Evolutionary conservation across 1,140 invertebrate species (phyloP), one percentile per base, ranked within the genome.

Genomic region (Nasonia longicornis): DNA sequence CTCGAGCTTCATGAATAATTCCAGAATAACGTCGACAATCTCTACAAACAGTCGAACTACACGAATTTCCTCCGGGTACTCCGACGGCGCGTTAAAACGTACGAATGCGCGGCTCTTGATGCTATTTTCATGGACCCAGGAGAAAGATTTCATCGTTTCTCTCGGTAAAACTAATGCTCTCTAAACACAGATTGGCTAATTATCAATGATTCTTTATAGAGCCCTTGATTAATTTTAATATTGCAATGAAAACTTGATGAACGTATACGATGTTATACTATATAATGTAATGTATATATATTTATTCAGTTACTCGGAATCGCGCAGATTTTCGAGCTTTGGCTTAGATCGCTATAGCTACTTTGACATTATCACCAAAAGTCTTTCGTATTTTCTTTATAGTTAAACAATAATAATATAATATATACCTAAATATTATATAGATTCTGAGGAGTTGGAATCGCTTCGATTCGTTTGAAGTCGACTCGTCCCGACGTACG

Each of bases 351-450:
- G 45, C 72, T 75, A 77, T 1, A 42, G 48, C 74, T 81, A 81
- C 52, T 81, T 81, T 77, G 75, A 81, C 38, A 77, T 71, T 81
- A 81, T 81, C 80, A 81, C 80, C 75, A 73, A 81, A 73, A 81
- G 80, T 81, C 80, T 81, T 81, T 77, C 69, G 69, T 81, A 77
- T 77, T 72, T 80, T 73, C 66, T 29, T 67, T n/a, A 67, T 67
- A 31, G 10, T 67, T 48, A 71, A 71, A 58, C 52, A 58, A 58
- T 58, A 58, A 58, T 58, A 42, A 73, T 31, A 66, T 35, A 35
- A 66, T 35, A 35, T 67, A 11, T 67, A 29, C 14, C 29, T 67
- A 67, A 67, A 67, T 67, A 31, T 67, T 35, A 35, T 35, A 42
- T 67, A 67, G 64, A 29, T 67, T 67, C 26, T 26, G 70, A 42